Evolutionary conservation across 2,888 invertebrate genomes (phyloP).

Genomic region (Protonemura montana): DNA sequence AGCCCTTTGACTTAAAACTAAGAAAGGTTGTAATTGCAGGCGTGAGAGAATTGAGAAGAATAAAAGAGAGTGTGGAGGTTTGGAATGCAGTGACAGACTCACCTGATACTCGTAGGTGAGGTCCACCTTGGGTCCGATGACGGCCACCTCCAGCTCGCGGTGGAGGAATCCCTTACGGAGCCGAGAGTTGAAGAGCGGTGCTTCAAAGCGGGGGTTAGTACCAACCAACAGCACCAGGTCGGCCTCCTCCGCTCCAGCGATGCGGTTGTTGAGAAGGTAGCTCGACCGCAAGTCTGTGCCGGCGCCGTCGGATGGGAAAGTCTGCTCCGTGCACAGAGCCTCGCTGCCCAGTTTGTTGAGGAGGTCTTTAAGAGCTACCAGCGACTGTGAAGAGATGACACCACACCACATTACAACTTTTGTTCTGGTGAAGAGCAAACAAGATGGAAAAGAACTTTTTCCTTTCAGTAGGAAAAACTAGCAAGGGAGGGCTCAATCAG

Average conservation of each 20-base stretch:
- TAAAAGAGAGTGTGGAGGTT: too few species aligned
- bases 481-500: too few species aligned
- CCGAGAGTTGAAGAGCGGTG: conserved; percentile 94
- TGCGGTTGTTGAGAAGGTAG: conserved; percentile 90
- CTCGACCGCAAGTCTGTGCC: conserved; percentile 90
- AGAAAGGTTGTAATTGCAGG: too few species aligned
- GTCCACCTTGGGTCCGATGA: conserved; percentile 91
- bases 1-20: too few species aligned
- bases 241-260: conserved; percentile 90
- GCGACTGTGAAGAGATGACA: conserved; percentile 59
- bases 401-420: too few species aligned
- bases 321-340: conserved; percentile 86
- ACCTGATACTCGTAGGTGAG: conserved; percentile 90
- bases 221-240: conserved; percentile 93
- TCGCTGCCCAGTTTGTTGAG: conserved; percentile 88
- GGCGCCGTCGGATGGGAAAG: conserved; percentile 80
- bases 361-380: conserved; percentile 92
- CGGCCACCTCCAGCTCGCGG: conserved; percentile 84
- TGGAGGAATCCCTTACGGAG: conserved; percentile 96
- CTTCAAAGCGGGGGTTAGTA: conserved; percentile 96
- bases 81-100: conserved; percentile 49
- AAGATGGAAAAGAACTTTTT: too few species aligned
- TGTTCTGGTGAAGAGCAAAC: too few species aligned
- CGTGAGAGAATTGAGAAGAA: too few species aligned
- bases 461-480: too few species aligned